Conservation (phyloP, 2,888 invertebrate genomes). For the Mesorhabditis sp. region DNA sequence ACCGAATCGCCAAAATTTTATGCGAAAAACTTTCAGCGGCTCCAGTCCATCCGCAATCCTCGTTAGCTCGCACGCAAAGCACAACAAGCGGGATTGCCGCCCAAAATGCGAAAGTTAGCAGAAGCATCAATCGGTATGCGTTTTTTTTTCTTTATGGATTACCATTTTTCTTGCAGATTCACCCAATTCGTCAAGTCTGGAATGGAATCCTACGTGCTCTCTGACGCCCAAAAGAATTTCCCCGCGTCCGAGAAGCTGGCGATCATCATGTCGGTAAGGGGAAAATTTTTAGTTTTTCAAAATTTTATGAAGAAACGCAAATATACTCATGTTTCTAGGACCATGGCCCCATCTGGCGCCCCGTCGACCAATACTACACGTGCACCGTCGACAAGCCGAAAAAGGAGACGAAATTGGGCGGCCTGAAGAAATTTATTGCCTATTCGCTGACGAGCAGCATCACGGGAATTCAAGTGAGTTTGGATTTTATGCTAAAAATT, state of each 20-base stretch:
- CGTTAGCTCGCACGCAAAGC: neutral
- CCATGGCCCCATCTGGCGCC: constrained; percentile 71
- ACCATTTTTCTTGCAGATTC: constrained; percentile 63
- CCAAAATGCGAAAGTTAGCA: constrained; percentile 23
- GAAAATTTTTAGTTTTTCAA: too few species aligned
- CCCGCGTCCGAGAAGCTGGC: constrained; percentile 41
- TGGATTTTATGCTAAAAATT: neutral
- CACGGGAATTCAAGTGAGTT: constrained; percentile 57
- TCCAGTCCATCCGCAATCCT: neutral
- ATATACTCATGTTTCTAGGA: constrained; percentile 49
- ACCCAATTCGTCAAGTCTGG: constrained; percentile 85
- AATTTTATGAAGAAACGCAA: too few species aligned
- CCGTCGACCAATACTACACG: constrained; percentile 72
- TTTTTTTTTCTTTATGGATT: neutral
- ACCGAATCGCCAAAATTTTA: too few species aligned
- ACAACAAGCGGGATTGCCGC: constrained; percentile 5
- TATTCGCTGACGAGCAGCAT: constrained; percentile 89
- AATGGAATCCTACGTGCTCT: constrained; percentile 82
- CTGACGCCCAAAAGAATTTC: constrained; percentile 66
- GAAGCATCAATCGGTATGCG: constrained; percentile 30
- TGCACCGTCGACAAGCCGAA: constrained; percentile 90
- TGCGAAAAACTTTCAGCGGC: neutral
- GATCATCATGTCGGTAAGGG: neutral
- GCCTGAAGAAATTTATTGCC: constrained; percentile 89
- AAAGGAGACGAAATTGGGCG: constrained; percentile 93